Evolutionary conservation across 2,113 vertebrate species (phyloP).

Genomic region (Craseonycteris thonglongyai): DNA sequence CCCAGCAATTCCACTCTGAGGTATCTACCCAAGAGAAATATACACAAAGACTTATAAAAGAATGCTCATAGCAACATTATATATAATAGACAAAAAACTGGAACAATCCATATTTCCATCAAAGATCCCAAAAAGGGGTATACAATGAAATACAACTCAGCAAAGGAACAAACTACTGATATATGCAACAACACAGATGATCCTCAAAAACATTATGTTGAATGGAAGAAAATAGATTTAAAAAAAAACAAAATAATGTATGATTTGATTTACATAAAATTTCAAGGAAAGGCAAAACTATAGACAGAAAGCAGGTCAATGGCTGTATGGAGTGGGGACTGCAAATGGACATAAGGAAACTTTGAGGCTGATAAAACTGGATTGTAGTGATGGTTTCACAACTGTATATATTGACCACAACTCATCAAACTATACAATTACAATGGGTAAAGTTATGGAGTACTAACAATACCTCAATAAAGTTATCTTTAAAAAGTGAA

Average conservation of each 20-base stretch:
- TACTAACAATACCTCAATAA: background rate
- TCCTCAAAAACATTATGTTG: background rate
- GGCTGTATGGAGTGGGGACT: background rate
- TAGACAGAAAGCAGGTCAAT: background rate
- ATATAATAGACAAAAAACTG: background rate
- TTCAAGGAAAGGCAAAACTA: conserved; percentile 27
- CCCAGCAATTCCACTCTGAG: background rate
- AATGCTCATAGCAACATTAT: background rate
- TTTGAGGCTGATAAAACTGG: background rate
- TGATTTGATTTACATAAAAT: background rate
- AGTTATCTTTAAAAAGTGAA: background rate
- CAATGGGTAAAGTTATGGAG: background rate
- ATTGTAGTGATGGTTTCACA: background rate
- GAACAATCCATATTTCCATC: background rate
- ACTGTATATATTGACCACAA: background rate
- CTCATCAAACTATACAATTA: background rate
- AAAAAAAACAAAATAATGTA: background rate
- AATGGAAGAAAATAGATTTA: background rate
- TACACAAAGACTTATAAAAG: background rate
- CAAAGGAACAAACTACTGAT: background rate
- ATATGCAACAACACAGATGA: background rate
- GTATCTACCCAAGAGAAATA: background rate
- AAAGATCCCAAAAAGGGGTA: background rate
- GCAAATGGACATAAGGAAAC: background rate
- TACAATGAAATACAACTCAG: background rate